These are phyloP conservation scores for Artibeus lituratus DNA, from an alignment of 2,797 vertebrate genomes.

Conservation along the genomic window DNA sequence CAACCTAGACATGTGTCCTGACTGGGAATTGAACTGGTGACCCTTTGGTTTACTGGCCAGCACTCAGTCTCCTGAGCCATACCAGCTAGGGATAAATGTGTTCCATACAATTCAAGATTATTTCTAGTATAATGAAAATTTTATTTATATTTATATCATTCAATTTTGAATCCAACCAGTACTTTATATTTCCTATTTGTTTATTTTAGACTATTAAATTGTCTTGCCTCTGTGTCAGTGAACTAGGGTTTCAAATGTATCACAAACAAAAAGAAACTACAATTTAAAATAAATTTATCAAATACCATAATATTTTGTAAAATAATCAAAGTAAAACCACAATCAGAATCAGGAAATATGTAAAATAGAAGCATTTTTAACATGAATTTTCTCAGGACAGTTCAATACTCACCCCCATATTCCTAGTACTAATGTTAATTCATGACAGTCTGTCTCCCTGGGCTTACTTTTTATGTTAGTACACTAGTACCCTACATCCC, in stretches of 20 bases:
- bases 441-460: neutral
- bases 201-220: neutral
- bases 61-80: no score
- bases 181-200: neutral
- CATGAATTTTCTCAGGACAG: neutral
- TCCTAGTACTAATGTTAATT: neutral
- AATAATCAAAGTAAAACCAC: neutral
- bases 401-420: neutral
- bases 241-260: neutral
- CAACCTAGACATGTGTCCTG: no score
- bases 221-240: conserved; percentile 16
- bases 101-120: neutral
- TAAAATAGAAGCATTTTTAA: neutral
- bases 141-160: neutral
- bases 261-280: neutral
- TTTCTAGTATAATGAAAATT: neutral
- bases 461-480: neutral
- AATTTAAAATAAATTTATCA: neutral
- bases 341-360: neutral
- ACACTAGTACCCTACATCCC: neutral
- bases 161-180: neutral
- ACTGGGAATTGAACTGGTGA: no score
- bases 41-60: no score
- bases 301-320: neutral
- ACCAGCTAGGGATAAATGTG: neutral